phyloP scores from a whole-genome alignment of 2,888 invertebrate species.

The Megaustenia siamemsis region DNA sequence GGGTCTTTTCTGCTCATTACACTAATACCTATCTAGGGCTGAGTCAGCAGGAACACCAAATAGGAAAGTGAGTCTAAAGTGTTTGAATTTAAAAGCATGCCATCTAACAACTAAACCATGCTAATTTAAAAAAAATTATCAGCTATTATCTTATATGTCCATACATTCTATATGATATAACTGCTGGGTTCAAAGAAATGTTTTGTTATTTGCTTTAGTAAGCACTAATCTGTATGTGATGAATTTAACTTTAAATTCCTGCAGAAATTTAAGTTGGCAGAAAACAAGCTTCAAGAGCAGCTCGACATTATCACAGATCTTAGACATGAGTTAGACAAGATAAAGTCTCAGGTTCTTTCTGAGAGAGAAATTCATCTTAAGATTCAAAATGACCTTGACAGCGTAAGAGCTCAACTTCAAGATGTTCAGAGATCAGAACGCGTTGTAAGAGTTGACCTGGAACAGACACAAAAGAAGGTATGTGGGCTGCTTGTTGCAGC shows the following conservation, averaged over 20 bases:
- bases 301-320: conserved; percentile 70
- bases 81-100: no score
- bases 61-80: no score
- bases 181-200: no score
- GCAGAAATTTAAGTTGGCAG: conserved; percentile 78
- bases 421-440: conserved; percentile 78
- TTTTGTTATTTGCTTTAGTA: no score
- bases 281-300: conserved; percentile 74
- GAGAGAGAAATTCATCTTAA: conserved; percentile 72
- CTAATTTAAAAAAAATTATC: no score
- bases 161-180: no score
- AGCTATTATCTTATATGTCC: no score
- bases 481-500: not conserved
- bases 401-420: conserved; percentile 68
- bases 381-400: conserved; percentile 71
- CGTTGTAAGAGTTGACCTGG: conserved; percentile 77
- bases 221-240: no score
- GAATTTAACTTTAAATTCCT: not conserved
- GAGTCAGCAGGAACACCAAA: no score
- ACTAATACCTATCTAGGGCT: no score
- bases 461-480: conserved; percentile 77
- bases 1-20: no score
- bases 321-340: conserved; percentile 74
- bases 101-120: no score
- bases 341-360: conserved; percentile 66